Conservation (phyloP, 2,797 vertebrate species). For the Propithecus deckenii region DNA sequence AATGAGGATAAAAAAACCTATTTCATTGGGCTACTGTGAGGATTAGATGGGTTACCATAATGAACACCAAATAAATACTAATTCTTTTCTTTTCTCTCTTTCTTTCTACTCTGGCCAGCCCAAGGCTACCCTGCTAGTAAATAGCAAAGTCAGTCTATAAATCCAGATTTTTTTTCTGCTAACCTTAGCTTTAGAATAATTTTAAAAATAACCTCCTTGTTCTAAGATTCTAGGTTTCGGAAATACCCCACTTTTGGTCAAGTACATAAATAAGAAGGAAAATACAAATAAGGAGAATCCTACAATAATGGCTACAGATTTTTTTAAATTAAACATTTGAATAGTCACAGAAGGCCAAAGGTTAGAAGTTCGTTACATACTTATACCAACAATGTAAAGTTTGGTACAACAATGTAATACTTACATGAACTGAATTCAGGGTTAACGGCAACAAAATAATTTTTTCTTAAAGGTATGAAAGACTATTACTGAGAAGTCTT, state of each 20-base stretch:
- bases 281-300: neutral
- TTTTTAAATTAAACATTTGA: neutral
- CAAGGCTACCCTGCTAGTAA: neutral
- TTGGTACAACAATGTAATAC: neutral
- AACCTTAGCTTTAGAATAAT: neutral
- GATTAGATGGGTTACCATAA: neutral
- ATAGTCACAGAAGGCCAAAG: neutral
- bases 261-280: neutral
- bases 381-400: neutral
- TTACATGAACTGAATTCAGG: neutral
- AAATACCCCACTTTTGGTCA: neutral
- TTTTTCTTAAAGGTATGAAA: neutral
- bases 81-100: neutral
- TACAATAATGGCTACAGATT: neutral
- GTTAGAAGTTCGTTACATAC: neutral
- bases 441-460: neutral
- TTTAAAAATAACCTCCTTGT: neutral
- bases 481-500: neutral
- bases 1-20: neutral
- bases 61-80: neutral
- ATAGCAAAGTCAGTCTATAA: neutral
- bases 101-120: neutral
- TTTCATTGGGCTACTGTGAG: neutral
- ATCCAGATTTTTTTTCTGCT: slow-evolving; percentile 4
- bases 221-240: neutral